Conservation (phyloP, 2,888 invertebrate genomes). For the Mesorhabditis belari region DNA sequence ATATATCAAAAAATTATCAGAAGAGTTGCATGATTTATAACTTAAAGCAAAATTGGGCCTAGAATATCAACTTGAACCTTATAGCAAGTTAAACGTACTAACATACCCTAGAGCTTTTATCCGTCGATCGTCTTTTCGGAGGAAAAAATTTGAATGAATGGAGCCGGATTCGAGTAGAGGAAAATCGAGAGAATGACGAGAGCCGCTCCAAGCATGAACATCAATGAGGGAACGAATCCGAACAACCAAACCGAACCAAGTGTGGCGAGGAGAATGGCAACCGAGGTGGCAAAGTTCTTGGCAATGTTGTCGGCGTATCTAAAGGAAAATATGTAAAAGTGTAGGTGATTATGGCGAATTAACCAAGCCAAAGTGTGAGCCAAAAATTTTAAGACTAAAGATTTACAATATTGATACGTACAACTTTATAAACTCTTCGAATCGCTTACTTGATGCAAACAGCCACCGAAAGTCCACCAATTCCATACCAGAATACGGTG, state of each 20-base stretch:
- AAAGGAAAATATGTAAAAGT: no score
- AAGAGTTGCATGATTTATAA: no score
- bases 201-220: constrained; percentile 75
- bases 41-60: no score
- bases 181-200: constrained; percentile 90
- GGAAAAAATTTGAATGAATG: constrained; percentile 6
- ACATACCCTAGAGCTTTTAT: no score
- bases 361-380: no score
- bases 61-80: no score
- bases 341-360: no score
- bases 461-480: constrained; percentile 91
- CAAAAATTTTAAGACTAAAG: no score
- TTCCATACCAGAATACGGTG: constrained; percentile 77
- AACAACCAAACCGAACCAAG: constrained; percentile 70
- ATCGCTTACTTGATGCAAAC: constrained; percentile 76
- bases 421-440: constrained; percentile 62
- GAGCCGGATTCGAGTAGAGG: constrained; percentile 63
- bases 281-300: constrained; percentile 91
- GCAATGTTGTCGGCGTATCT: constrained; percentile 93
- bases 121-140: no score
- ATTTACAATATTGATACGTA: no score
- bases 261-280: constrained; percentile 90
- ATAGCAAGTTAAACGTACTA: no score
- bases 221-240: constrained; percentile 74
- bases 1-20: no score